These are phyloP conservation scores for Gandaritis pyraliata DNA, from an alignment of 2,888 invertebrate genomes.

Conservation along the genomic window DNA sequence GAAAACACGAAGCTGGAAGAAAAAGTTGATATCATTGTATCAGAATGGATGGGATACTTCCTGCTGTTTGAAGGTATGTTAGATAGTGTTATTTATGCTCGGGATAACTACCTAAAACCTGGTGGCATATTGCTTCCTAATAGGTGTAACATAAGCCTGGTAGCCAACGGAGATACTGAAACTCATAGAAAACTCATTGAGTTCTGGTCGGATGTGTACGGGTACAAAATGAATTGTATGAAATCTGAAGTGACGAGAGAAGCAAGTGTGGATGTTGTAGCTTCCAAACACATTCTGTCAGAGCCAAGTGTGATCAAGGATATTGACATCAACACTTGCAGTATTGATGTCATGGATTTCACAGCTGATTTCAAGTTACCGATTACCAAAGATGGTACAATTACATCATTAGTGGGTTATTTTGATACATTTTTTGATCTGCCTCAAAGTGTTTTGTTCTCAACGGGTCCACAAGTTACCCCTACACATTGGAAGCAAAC, in stretches of 20 bases:
- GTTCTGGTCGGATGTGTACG: conserved; percentile 97
- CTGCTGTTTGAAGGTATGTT: conserved; percentile 98
- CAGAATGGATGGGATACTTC: conserved; percentile 99
- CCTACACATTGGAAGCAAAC: conserved; percentile 98
- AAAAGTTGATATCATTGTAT: conserved; percentile 95
- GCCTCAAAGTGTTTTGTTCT: conserved; percentile 87
- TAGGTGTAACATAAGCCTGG: conserved; percentile 91
- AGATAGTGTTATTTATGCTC: conserved; percentile 95
- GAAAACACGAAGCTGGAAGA: conserved; percentile 92
- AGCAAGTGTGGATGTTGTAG: conserved; percentile 82
- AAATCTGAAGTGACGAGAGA: conserved; percentile 92
- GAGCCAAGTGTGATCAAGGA: conserved; percentile 86
- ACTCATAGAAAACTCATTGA: conserved; percentile 89
- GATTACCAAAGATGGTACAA: conserved; percentile 85
- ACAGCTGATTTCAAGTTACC: conserved; percentile 87
- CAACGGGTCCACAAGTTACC: conserved; percentile 90
- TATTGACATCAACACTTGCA: conserved; percentile 91
- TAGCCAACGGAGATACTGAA: conserved; percentile 91
- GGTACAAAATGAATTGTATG: conserved; percentile 97
- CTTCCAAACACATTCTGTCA: conserved; percentile 86
- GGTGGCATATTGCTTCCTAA: conserved; percentile 93
- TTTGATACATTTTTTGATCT: conserved; percentile 95
- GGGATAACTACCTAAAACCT: conserved; percentile 90
- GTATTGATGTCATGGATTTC: conserved; percentile 89
- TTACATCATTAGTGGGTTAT: conserved; percentile 95